phyloP scores from a whole-genome alignment of 2,888 invertebrate genomes.

The Parnassius smintheus region DNA sequence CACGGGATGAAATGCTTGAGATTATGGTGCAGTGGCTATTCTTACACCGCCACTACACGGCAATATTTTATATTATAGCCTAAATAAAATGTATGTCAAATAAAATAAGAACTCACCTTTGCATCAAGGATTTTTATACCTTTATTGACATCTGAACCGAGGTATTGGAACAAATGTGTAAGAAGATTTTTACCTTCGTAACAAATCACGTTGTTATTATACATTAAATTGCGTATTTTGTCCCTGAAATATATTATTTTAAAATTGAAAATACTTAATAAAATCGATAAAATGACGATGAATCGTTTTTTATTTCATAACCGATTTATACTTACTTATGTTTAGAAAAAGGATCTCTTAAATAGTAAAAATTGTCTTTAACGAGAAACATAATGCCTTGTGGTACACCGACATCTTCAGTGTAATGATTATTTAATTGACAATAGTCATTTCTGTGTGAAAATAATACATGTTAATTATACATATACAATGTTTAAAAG shows the following conservation, averaged over 20 bases:
- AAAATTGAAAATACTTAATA: background rate
- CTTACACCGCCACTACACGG: too few relatives aligned
- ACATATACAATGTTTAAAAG: background rate
- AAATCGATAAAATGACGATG: background rate
- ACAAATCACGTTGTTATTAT: slow-evolving; percentile 51
- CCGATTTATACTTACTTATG: slow-evolving; percentile 3
- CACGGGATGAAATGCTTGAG: too few relatives aligned
- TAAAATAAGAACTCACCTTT: slow-evolving; percentile 43
- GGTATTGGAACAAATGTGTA: slow-evolving; percentile 48
- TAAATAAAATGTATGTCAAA: too few relatives aligned
- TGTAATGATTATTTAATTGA: slow-evolving; percentile 58
- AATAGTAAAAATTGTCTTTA: slow-evolving; percentile 47
- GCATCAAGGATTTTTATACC: slow-evolving; percentile 44
- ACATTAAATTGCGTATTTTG: slow-evolving; percentile 39
- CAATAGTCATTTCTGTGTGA: slow-evolving; percentile 61
- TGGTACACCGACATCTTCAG: slow-evolving; percentile 50
- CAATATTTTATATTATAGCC: too few relatives aligned
- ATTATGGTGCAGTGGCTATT: too few relatives aligned
- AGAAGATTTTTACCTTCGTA: slow-evolving; percentile 63
- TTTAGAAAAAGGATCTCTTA: slow-evolving; percentile 34
- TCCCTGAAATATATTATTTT: slow-evolving; percentile 41
- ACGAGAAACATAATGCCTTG: slow-evolving; percentile 52
- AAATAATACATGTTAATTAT: background rate
- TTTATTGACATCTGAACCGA: slow-evolving; percentile 37
- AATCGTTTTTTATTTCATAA: background rate